These are phyloP conservation scores for Oenanthe melanoleuca DNA, from an alignment of 2,113 vertebrate genomes.

Conservation along the genomic window DNA sequence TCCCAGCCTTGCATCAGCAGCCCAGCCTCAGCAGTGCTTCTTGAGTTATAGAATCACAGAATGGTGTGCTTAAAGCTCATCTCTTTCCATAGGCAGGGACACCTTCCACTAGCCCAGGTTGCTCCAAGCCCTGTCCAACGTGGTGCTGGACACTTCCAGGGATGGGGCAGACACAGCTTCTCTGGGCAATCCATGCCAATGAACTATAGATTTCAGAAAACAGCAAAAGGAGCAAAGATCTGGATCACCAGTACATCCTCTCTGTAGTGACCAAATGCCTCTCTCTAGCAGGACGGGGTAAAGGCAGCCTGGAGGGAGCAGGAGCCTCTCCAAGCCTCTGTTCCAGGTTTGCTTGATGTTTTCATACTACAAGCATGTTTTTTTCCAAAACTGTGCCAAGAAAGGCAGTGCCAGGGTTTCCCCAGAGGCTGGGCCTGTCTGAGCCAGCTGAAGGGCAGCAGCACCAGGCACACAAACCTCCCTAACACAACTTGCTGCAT, in stretches of 20 bases:
- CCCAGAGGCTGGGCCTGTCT: background rate
- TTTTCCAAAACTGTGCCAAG: background rate
- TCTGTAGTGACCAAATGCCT: fast-evolving
- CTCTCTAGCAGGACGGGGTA: background rate
- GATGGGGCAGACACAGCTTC: background rate
- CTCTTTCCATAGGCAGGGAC: fast-evolving
- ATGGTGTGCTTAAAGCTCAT: background rate
- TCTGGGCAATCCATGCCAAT: background rate
- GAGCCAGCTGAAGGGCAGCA: background rate
- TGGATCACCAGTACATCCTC: background rate
- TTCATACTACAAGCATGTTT: background rate
- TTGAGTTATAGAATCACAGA: background rate
- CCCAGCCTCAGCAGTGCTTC: background rate
- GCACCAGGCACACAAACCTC: background rate
- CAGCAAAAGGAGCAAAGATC: background rate
- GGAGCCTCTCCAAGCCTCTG: background rate
- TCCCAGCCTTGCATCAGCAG: background rate
- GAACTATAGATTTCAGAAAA: background rate
- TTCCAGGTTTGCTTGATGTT: background rate
- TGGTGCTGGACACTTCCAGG: background rate
- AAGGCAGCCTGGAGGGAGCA: background rate
- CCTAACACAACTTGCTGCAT: background rate
- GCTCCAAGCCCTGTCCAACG: background rate
- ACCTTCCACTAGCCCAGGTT: background rate
- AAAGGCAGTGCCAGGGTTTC: background rate